Conservation (phyloP, 2,888 invertebrate genomes). For the Pristionchus arcanus region DNA sequence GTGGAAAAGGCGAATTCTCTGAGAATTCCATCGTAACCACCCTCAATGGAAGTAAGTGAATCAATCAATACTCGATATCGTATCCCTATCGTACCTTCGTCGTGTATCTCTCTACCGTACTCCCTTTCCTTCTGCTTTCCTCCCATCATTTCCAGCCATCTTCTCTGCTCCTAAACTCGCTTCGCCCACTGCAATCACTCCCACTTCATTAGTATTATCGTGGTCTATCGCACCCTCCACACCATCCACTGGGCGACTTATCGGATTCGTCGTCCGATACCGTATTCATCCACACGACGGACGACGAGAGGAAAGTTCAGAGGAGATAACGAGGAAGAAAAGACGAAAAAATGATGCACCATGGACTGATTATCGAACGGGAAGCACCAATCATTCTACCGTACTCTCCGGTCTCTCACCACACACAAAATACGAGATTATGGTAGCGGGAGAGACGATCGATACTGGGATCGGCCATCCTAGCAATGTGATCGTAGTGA, state of each 20-base stretch:
- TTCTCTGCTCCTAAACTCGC: constrained; percentile 44
- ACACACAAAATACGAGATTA: constrained; percentile 92
- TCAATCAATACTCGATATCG: constrained; percentile 34
- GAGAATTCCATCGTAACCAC: constrained; percentile 95
- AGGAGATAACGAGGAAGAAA: constrained; percentile 49
- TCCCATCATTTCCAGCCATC: constrained; percentile 44
- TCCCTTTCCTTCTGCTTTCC: neutral
- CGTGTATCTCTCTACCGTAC: neutral
- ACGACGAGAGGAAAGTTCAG: neutral
- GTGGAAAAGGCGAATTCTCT: constrained; percentile 96
- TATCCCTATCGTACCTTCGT: constrained; percentile 52
- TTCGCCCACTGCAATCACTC: constrained; percentile 30
- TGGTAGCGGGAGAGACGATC: constrained; percentile 94
- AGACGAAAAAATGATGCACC: constrained; percentile 36
- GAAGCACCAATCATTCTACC: constrained; percentile 58
- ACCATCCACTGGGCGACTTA: neutral
- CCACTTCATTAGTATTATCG: constrained; percentile 46
- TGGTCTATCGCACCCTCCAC: constrained; percentile 27
- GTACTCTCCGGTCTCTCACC: constrained; percentile 63
- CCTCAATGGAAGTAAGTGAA: constrained; percentile 87
- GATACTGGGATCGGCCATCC: constrained; percentile 93
- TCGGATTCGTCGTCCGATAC: constrained; percentile 50
- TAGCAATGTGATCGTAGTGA: constrained; percentile 92
- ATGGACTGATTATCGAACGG: constrained; percentile 32
- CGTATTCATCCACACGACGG: constrained; percentile 43